Base-by-base conservation (phyloP, 2,797 vertebrate genomes). In the Anguilla pacifica region DNA sequence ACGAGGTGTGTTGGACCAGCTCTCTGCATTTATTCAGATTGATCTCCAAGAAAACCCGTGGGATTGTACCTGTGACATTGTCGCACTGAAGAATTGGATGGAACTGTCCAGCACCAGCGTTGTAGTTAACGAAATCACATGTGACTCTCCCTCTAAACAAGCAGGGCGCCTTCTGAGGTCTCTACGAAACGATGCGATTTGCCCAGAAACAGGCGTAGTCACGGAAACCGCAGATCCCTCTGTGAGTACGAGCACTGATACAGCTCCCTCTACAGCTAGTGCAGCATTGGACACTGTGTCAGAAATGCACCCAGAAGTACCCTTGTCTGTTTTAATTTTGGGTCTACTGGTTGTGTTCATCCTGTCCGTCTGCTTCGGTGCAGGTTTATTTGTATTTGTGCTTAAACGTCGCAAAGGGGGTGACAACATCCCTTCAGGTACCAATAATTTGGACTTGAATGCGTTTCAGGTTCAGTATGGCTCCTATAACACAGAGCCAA, bases 31-130 rank as follows among this genome's bases (percentile, higher is more conserved):
- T 85, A 96, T 97, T 91, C 97, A 99, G 96, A 99, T 99, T 89
- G 99, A 99, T 92, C 97, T 99, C 88, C 98, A 98, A 91, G 98
- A 99, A 94, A 99, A 99, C 94, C 99, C 98, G 0, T 99, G 99
- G 99, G 98, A 99, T 94, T 99, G 99, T 91, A 97, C 96, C 0
- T 99, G 99, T 87, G 96, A 98, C 79, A 98, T 98, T 82, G 96
- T 98, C 90, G 97, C 97, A 0, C 95, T 99, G 67, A 98, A 99
- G 95, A 97, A 98, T 91, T 99, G 99, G 99, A 97, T 99, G 89
- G 98, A 99, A 91, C 97, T 97, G 43, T 95, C 98, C 72, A 97
- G 96, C 31, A 96, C 97, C 0, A 97, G 98, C 0, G 97, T 99
- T 53, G 97, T 99, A 90, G 95, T 98, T 89, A 98, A 98, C 0